Percentiles rank a stretch among this genome's conserved stretches.
Conservation (phyloP, 2,113 vertebrate species). For the Mobula hypostoma region DNA sequence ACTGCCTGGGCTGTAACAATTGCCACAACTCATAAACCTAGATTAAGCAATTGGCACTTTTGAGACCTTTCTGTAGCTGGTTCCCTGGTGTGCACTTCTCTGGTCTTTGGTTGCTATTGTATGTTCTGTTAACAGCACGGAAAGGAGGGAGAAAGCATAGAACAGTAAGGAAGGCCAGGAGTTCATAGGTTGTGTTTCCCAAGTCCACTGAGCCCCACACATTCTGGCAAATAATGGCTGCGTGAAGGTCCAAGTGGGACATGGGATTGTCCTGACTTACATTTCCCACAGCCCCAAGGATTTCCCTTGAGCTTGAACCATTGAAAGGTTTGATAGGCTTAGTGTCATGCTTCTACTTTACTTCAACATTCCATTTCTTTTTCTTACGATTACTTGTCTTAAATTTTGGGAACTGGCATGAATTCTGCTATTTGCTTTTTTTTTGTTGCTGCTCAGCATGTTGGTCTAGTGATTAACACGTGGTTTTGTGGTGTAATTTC, state of each 20-base stretch:
- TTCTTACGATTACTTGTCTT: background rate
- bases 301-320: background rate
- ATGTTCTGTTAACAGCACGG: background rate
- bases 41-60: background rate
- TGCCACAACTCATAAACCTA: slow-evolving; percentile 18
- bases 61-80: background rate
- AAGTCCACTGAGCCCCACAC: background rate
- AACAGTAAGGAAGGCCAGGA: background rate
- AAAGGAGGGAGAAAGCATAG: background rate
- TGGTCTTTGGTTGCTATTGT: background rate
- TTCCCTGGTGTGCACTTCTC: slow-evolving; percentile 20
- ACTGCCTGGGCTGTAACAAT: background rate
- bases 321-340: slow-evolving; percentile 28
- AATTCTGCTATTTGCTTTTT: background rate
- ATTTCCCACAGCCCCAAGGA: background rate
- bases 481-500: background rate
- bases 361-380: background rate
- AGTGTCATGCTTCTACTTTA: background rate
- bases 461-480: background rate
- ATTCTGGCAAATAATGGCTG: background rate
- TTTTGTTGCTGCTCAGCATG: background rate
- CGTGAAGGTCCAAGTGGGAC: background rate
- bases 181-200: slow-evolving; percentile 3
- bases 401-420: background rate
- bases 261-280: background rate